Evolutionary conservation across 1,140 invertebrate species (phyloP).

Genomic region (Euwallacea fornicatus): DNA sequence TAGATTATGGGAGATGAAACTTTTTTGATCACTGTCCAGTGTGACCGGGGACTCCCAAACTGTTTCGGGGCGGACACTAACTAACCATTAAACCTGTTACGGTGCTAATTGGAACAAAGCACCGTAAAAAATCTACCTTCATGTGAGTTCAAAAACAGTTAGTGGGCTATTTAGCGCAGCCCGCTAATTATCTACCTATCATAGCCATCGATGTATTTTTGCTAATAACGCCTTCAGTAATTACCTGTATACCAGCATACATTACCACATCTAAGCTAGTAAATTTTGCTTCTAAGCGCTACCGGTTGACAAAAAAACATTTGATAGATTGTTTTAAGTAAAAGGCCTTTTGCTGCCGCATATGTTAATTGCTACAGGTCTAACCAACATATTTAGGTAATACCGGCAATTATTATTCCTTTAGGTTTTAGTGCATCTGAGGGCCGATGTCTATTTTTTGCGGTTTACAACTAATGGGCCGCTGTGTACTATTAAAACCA

Average conservation of each 20-base stretch:
- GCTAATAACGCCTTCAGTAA: conserved; percentile 1
- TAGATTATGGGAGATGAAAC: conserved; percentile 28
- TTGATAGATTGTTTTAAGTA: too few species aligned
- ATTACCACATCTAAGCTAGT: conserved; percentile 4
- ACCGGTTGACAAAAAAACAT: too few species aligned
- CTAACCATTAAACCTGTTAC: neutral
- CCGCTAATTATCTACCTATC: neutral
- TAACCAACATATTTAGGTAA: conserved; percentile 4
- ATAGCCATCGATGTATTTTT: conserved; percentile 5
- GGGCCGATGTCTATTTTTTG: neutral
- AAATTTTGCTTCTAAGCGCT: too few species aligned
- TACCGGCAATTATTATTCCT: too few species aligned
- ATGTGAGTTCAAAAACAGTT: neutral
- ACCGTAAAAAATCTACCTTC: neutral
- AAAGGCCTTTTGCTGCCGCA: too few species aligned
- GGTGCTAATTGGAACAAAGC: neutral
- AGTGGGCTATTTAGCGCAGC: neutral
- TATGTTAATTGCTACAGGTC: neutral
- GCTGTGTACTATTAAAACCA: too few species aligned
- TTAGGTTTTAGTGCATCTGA: too few species aligned
- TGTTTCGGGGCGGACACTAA: neutral
- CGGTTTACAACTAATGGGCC: neutral
- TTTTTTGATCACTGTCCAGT: conserved; percentile 21
- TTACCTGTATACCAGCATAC: conserved; percentile 15
- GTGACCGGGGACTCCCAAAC: conserved; percentile 11